Evolutionary conservation across 1,140 invertebrate genomes (phyloP).

Genomic region (Sesamia nonagrioides): DNA sequence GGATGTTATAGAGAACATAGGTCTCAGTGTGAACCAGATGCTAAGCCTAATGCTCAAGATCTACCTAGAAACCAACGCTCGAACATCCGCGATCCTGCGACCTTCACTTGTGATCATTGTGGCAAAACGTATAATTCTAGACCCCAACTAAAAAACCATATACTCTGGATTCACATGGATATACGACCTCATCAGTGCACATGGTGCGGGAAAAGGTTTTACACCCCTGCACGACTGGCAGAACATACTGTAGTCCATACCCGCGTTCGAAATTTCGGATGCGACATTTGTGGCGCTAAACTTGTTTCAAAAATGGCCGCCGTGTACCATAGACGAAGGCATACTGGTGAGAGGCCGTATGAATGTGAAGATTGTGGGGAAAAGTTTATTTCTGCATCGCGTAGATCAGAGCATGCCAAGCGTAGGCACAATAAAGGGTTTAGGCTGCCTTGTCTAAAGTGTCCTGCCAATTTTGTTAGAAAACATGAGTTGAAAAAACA

Average conservation of each 20-base stretch:
- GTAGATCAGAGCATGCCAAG: conserved; percentile 80
- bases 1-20: conserved; percentile 76
- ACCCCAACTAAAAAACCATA: conserved; percentile 83
- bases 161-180: conserved; percentile 86
- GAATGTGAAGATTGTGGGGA: conserved; percentile 91
- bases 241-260: conserved; percentile 85
- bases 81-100: conserved; percentile 77
- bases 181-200: conserved; percentile 83
- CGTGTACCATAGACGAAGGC: conserved; percentile 83
- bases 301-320: conserved; percentile 83
- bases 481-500: conserved; percentile 75
- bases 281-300: conserved; percentile 83
- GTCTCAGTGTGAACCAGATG: conserved; percentile 75
- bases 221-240: conserved; percentile 78
- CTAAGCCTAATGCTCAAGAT: conserved; percentile 67
- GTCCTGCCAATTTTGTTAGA: conserved; percentile 70
- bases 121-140: conserved; percentile 77
- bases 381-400: conserved; percentile 81
- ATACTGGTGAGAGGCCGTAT: conserved; percentile 94
- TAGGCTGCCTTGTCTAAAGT: conserved; percentile 68
- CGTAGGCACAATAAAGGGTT: conserved; percentile 76
- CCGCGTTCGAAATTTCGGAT: conserved; percentile 81
- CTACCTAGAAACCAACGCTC: conserved; percentile 69
- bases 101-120: conserved; percentile 83
- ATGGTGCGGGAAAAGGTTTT: conserved; percentile 84